Conservation (phyloP, 1,140 invertebrate species). For the Nixonia krombeini region DNA sequence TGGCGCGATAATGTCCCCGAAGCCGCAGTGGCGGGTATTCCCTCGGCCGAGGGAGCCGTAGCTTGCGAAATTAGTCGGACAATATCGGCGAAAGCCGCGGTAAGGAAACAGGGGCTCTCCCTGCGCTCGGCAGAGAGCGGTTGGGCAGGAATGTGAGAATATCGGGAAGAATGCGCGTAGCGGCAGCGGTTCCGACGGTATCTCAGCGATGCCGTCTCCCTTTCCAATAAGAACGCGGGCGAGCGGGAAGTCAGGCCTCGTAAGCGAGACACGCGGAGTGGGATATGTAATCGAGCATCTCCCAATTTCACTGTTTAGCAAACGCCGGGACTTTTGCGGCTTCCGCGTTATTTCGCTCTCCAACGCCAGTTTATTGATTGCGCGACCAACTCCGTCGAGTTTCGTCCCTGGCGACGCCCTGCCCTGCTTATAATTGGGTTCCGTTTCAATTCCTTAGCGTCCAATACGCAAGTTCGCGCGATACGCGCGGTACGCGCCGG, state of each 20-base stretch:
- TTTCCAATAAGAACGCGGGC: conserved; percentile 8
- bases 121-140: too few relatives aligned
- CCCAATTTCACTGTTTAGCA: conserved; percentile 32
- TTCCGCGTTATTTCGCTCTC: conserved; percentile 31
- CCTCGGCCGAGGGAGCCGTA: too few relatives aligned
- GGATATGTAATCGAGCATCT: conserved; percentile 13
- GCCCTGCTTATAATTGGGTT: conserved; percentile 33
- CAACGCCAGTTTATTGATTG: conserved; percentile 29
- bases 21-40: too few relatives aligned
- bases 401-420: conserved; percentile 22
- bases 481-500: too few relatives aligned
- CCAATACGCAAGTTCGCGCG: conserved; percentile 19
- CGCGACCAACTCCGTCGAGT: conserved; percentile 11
- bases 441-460: conserved; percentile 37
- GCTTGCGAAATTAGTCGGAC: conserved; percentile 10
- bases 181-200: background rate
- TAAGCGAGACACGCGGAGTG: background rate
- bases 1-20: too few relatives aligned
- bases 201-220: background rate
- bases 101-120: background rate
- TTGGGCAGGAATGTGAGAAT: conserved; percentile 7
- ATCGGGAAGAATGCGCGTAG: background rate
- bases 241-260: background rate
- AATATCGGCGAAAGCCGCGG: background rate
- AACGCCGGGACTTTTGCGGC: conserved; percentile 11